These are phyloP conservation scores for Chaetophractus vellerosus DNA, from an alignment of 2,797 vertebrate species.

Conservation along the genomic window DNA sequence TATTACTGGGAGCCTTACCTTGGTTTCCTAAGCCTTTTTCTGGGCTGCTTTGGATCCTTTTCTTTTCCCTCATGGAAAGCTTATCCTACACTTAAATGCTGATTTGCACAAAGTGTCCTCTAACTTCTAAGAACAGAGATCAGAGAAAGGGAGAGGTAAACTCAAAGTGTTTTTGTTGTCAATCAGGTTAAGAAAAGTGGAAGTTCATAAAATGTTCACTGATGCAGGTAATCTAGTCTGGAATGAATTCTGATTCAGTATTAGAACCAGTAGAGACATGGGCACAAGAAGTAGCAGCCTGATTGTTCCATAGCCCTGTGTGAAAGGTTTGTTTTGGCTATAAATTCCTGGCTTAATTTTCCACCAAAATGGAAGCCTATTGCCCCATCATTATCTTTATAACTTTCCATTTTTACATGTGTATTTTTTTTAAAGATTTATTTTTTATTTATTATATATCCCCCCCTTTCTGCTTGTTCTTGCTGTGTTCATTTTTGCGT, in stretches of 20 bases:
- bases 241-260: background rate
- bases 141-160: conserved; percentile 34
- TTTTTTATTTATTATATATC: too few relatives aligned
- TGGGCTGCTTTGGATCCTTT: conserved; percentile 47
- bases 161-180: background rate
- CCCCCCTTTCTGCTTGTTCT: too few relatives aligned
- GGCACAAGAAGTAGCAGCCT: rapidly evolving
- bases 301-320: rapidly evolving
- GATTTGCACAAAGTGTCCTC: conserved; percentile 1
- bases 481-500: too few relatives aligned
- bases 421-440: too few relatives aligned
- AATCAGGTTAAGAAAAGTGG: conserved; percentile 41
- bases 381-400: background rate
- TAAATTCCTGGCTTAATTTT: background rate
- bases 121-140: conserved; percentile 4
- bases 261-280: background rate
- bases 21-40: conserved; percentile 77
- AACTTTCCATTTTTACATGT: background rate
- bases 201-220: background rate
- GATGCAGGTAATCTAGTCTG: background rate
- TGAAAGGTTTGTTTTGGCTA: background rate
- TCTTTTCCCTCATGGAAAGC: background rate
- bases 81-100: conserved; percentile 8
- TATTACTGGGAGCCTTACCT: conserved; percentile 86
- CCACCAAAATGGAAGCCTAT: background rate